These are phyloP conservation scores for Adelognathus sp. DNA, from an alignment of 2,888 invertebrate genomes.

Conservation along the genomic window DNA sequence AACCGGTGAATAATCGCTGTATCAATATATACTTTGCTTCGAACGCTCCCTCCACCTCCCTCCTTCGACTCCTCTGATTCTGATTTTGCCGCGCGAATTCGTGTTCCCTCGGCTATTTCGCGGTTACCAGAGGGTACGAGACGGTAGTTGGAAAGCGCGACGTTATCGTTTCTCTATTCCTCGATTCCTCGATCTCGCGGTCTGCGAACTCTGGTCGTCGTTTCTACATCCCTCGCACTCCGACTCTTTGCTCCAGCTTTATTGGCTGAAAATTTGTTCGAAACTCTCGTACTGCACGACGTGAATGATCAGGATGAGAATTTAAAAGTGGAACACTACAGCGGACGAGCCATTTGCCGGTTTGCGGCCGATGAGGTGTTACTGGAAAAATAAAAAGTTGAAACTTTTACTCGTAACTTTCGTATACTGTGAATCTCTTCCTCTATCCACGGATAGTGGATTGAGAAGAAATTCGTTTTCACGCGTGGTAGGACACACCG, in stretches of 20 bases:
- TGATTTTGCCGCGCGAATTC: constrained; percentile 12
- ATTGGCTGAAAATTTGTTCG: constrained; percentile 1
- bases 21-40: constrained; percentile 47
- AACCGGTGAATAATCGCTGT: constrained; percentile 49
- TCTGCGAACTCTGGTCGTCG: constrained; percentile 13
- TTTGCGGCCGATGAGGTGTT: constrained; percentile 7
- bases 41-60: not conserved
- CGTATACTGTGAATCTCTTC: not conserved
- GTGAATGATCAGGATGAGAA: not conserved
- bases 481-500: not conserved
- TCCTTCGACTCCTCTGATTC: not conserved
- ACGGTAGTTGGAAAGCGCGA: constrained; percentile 11
- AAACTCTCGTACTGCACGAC: constrained; percentile 10
- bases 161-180: constrained; percentile 43
- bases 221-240: not conserved
- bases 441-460: not conserved
- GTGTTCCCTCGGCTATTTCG: constrained; percentile 22
- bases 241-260: not conserved
- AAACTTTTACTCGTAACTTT: constrained; percentile 37
- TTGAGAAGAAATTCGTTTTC: constrained; percentile 16
- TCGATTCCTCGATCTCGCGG: constrained; percentile 42
- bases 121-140: constrained; percentile 5
- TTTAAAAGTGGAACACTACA: not conserved
- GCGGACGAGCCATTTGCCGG: constrained; percentile 32
- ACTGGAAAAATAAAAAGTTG: constrained; percentile 25